Base-by-base conservation (phyloP, 2,888 invertebrate genomes). In the Agelastica alni region DNA sequence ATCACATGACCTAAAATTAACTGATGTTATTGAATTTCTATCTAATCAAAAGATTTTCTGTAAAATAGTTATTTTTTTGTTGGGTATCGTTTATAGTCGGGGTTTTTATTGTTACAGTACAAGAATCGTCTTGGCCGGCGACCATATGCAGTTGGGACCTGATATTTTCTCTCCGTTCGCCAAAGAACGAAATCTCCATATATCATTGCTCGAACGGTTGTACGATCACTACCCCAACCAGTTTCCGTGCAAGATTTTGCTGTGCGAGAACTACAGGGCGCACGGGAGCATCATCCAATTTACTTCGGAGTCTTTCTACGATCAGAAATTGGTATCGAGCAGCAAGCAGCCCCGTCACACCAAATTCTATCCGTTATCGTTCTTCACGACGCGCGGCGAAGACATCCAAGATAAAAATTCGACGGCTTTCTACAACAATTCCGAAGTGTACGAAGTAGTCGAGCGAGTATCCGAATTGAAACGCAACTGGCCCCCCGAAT, bases 241-340 rank as follows among this genome's bases (percentile, higher is more conserved):
- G 2, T 89, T 87, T 69, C 86, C 89, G 0, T 91, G 89, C 73
- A 89, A 89, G 76, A 87, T 92, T 55, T 79, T 91, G 62, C 78
- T 92, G 1, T 88, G 89, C 69, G 89, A 90, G 73, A 93, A 91
- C 72, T 92, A 92, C 73, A 81, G 92, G 39, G 89, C 91, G 0
- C 91, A 92, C 74, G 84, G 87, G 65, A 88, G 88, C 20, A 91
- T 92, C 54, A 87, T 92, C 13, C 83, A 86, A 67, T 89, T 89
- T 70, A 91, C 91, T 0, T 91, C 91, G 0, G 87, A 89, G 64
- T 79, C 89, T 2, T 91, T 93, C 73, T 92, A 93, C 72, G 88
- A 88, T 53, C 86, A 88, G 63, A 85, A 87, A 67, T 77, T 92
- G 44, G 82, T 87, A 43, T 85, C 90, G 9, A 87, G 87, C 46